Evolutionary conservation across 1,140 invertebrate species (phyloP).

Genomic region (Trichogramma pretiosum): DNA sequence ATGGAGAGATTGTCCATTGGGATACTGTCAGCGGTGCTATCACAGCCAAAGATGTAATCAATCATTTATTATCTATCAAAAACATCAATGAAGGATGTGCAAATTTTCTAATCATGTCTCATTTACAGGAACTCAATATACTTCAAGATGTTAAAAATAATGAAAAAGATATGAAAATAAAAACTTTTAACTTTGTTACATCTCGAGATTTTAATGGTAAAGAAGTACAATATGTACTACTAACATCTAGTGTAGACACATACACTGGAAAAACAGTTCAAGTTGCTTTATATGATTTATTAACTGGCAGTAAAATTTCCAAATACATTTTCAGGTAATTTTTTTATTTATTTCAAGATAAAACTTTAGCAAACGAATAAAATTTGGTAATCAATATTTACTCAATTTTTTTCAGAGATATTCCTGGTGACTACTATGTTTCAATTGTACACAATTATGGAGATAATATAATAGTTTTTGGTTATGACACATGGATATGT

Average conservation of each 20-base stretch:
- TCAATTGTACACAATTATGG: constrained; percentile 39
- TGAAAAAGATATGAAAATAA: constrained; percentile 23
- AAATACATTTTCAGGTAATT: constrained; percentile 13
- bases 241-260: constrained; percentile 12
- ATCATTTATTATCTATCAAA: constrained; percentile 16
- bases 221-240: constrained; percentile 31
- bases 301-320: constrained; percentile 23
- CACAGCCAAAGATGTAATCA: constrained; percentile 41
- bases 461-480: constrained; percentile 36
- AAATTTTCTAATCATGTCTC: constrained; percentile 14
- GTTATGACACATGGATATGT: constrained; percentile 28
- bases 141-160: constrained; percentile 23
- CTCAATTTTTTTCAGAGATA: constrained; percentile 22
- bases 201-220: no score
- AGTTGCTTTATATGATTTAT: constrained; percentile 33
- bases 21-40: constrained; percentile 45
- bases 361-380: not conserved
- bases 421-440: constrained; percentile 31
- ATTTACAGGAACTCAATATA: constrained; percentile 29
- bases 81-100: not conserved
- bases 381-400: constrained; percentile 1
- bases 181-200: no score
- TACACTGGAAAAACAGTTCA: constrained; percentile 25
- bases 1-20: constrained; percentile 48
- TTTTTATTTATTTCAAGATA: not conserved